A percentile compares a stretch with the other conserved stretches of the same genome.
phyloP scores from a whole-genome alignment of 2,113 vertebrate species.

The Leuciscus idus region DNA sequence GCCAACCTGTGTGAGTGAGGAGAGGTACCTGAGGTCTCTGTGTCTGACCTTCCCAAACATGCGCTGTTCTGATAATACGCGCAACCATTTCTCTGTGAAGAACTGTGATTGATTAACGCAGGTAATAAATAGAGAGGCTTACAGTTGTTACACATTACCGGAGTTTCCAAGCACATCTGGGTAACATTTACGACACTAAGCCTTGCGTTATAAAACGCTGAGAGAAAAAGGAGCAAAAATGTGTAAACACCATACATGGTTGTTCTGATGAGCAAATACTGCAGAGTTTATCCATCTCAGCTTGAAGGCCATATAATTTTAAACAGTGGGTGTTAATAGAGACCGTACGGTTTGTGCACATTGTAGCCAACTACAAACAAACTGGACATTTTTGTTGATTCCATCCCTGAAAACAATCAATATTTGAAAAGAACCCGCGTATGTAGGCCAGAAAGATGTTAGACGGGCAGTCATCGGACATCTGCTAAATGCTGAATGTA shows the following conservation, averaged over 20 bases:
- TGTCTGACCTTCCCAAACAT: not conserved
- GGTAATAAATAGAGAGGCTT: constrained; percentile 50
- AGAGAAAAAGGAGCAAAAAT: not conserved
- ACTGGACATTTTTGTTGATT: constrained; percentile 9
- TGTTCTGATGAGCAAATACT: constrained; percentile 38
- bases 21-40: constrained; percentile 4
- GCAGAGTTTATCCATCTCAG: constrained; percentile 38
- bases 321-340: constrained; percentile 14
- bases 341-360: not conserved
- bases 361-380: constrained; percentile 6
- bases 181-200: constrained; percentile 52
- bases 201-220: constrained; percentile 1
- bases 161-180: constrained; percentile 56
- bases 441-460: not conserved
- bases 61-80: not conserved
- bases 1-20: not conserved
- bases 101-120: constrained; percentile 53
- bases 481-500: not conserved
- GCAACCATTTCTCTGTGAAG: constrained; percentile 23
- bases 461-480: not conserved
- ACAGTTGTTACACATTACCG: constrained; percentile 43
- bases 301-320: constrained; percentile 11
- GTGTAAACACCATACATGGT: constrained; percentile 48
- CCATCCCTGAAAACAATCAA: not conserved
- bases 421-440: not conserved